Evolutionary conservation across 2,113 vertebrate genomes (phyloP).

Genomic region (Gobio gobio): DNA sequence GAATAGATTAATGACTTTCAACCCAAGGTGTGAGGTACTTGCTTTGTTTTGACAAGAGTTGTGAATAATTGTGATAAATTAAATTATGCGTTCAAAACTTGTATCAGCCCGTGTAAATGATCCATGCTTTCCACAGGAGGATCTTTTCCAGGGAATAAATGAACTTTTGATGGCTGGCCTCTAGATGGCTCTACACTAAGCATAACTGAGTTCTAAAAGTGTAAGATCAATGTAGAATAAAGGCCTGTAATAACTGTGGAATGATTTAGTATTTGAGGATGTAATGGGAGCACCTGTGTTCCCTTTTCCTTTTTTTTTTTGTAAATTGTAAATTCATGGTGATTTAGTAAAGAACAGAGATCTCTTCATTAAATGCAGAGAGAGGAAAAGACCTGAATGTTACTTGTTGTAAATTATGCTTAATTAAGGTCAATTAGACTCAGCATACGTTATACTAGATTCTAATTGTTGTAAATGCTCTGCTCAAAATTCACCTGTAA

Average conservation of each 20-base stretch:
- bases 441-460: neutral
- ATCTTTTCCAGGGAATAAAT: conserved; percentile 5
- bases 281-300: conserved; percentile 4
- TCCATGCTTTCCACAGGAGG: conserved; percentile 24
- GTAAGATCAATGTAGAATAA: neutral
- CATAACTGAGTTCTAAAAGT: conserved; percentile 5
- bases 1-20: conserved; percentile 32
- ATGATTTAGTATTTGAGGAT: neutral
- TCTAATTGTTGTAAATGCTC: conserved; percentile 40
- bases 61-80: conserved; percentile 35
- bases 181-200: conserved; percentile 57
- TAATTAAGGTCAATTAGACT: conserved; percentile 41
- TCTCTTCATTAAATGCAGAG: conserved; percentile 12
- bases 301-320: neutral
- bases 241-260: neutral
- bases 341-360: conserved; percentile 11
- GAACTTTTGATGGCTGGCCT: conserved; percentile 42
- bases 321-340: neutral
- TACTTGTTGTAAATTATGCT: conserved; percentile 33
- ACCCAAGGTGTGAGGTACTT: conserved; percentile 41
- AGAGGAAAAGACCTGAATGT: neutral
- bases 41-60: conserved; percentile 44
- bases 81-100: conserved; percentile 34
- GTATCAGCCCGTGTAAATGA: conserved; percentile 35
- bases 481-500: conserved; percentile 34